A percentile compares a stretch with the other conserved stretches of the same genome.
phyloP scores from a whole-genome alignment of 23 tunicate genomes.

The Trididemnum clinides region DNA sequence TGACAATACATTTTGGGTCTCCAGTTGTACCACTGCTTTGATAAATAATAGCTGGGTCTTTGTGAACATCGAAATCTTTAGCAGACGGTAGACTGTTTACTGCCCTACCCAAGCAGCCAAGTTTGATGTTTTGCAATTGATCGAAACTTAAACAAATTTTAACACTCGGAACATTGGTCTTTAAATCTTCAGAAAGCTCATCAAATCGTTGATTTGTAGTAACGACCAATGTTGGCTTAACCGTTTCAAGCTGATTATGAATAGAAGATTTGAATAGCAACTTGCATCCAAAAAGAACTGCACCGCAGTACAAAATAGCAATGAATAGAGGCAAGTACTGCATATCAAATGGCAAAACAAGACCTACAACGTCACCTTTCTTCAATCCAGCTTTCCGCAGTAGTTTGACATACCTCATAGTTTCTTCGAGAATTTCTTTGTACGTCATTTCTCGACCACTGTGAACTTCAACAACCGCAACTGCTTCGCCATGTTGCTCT shows the following conservation, averaged over 20 bases:
- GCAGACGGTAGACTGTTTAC: background rate
- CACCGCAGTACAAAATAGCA: background rate
- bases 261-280: background rate
- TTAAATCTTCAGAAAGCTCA: background rate
- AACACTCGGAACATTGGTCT: background rate
- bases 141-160: constrained; percentile 11
- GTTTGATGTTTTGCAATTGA: background rate
- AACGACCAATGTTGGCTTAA: constrained; percentile 1
- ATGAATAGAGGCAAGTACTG: background rate
- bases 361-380: constrained; percentile 4
- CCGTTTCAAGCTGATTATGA: background rate
- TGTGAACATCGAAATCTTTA: background rate
- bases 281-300: background rate
- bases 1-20: constrained; percentile 17
- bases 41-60: constrained; percentile 8
- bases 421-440: background rate
- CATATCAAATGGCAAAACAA: constrained; percentile 7
- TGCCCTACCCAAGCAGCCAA: background rate
- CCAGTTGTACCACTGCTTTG: constrained; percentile 40
- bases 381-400: background rate
- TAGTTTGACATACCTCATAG: background rate
- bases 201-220: background rate
- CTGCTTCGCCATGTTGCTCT: constrained; percentile 22
- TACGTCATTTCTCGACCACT: background rate
- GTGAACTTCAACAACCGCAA: constrained; percentile 27